Conservation (phyloP, 1,140 invertebrate species). For the Parapsyche elsis region DNA sequence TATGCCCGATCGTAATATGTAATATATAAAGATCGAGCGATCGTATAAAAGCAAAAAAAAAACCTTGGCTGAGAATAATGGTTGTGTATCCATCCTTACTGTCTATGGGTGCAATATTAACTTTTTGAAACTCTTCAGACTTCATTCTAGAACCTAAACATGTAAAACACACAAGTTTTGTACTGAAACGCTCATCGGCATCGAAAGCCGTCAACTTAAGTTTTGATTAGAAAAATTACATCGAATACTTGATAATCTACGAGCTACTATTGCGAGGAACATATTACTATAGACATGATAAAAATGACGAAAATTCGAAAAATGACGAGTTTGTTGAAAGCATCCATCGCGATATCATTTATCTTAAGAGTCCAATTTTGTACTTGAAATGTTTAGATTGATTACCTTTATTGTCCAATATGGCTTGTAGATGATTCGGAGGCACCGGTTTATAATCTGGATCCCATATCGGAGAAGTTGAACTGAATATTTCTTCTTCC, state of each 20-base stretch:
- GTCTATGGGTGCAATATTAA: conserved; percentile 68
- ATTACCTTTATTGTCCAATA: conserved; percentile 62
- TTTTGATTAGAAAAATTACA: too few species aligned
- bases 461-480: conserved; percentile 93
- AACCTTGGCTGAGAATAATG: conserved; percentile 73
- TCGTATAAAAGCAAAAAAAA: conserved; percentile 56
- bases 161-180: conserved; percentile 9
- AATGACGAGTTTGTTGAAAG: too few species aligned
- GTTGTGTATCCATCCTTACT: conserved; percentile 77
- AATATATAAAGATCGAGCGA: too few species aligned
- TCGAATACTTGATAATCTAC: too few species aligned
- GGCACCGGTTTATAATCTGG: conserved; percentile 83
- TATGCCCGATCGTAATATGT: too few species aligned
- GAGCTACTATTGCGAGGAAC: too few species aligned
- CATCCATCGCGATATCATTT: too few species aligned
- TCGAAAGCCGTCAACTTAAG: neutral
- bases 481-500: conserved; percentile 87
- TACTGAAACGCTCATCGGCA: neutral
- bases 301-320: too few species aligned
- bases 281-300: too few species aligned
- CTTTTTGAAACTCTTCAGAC: conserved; percentile 74
- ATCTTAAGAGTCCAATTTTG: too few species aligned
- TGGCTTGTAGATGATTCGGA: conserved; percentile 73
- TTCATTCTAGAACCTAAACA: conserved; percentile 56
- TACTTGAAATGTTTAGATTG: too few species aligned